Conservation (phyloP, 2,113 vertebrate genomes). For the Myrmecophaga tridactyla region DNA sequence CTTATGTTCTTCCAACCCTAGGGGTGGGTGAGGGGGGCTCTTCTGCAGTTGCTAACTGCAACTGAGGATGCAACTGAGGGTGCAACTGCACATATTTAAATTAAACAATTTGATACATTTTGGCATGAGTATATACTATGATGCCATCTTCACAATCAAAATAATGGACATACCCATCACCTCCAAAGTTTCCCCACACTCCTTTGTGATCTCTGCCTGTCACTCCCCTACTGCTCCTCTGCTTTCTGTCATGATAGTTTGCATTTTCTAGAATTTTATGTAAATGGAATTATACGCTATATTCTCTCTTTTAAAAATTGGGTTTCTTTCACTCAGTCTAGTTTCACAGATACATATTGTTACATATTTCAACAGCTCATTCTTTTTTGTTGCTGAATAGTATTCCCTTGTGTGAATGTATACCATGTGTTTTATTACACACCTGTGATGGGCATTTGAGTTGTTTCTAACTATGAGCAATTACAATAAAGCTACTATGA, state of each 20-base stretch:
- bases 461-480: not conserved
- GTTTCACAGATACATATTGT: not conserved
- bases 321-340: not conserved
- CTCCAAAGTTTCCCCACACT: not conserved
- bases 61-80: no score
- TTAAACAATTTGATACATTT: not conserved
- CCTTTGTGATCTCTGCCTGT: not conserved
- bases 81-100: not conserved
- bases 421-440: not conserved
- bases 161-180: not conserved
- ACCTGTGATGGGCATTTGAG: not conserved
- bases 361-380: no score
- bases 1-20: not conserved
- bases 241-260: not conserved
- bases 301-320: no score
- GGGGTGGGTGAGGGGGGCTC: no score
- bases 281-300: no score
- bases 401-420: not conserved
- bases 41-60: not conserved
- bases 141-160: not conserved
- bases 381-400: not conserved
- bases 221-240: not conserved
- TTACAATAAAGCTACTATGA: not conserved
- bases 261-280: no score
- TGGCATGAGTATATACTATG: not conserved